phyloP scores from a whole-genome alignment of 2,888 invertebrate species.

The Brenthis hecate region DNA sequence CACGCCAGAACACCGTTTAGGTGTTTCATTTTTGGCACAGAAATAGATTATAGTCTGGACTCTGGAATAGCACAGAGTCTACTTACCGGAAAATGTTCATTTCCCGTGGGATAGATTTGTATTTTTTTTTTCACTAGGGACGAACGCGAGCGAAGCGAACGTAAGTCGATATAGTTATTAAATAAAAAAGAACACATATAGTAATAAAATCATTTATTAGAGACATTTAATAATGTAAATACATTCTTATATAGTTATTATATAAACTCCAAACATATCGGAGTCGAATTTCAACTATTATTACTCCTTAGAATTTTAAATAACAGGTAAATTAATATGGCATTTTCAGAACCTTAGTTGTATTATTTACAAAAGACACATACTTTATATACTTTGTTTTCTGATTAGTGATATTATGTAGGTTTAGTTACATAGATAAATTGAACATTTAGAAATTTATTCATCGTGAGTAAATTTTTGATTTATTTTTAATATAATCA shows the following conservation, averaged over 20 bases:
- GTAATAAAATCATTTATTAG: constrained; percentile 32
- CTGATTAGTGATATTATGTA: not conserved
- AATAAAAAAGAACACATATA: constrained; percentile 3
- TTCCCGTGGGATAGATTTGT: too few species aligned
- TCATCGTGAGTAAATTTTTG: too few species aligned
- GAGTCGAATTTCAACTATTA: constrained; percentile 15
- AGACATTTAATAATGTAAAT: constrained; percentile 24
- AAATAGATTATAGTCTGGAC: too few species aligned
- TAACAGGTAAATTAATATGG: constrained; percentile 70
- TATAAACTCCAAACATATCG: constrained; percentile 14
- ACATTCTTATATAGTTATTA: constrained; percentile 21
- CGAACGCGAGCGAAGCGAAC: too few species aligned
- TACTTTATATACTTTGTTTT: constrained; percentile 45
- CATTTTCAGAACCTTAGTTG: constrained; percentile 57
- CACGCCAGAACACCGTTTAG: too few species aligned
- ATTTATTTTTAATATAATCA: too few species aligned
- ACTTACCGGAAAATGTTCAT: too few species aligned
- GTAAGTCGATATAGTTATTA: not conserved
- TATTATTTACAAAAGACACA: constrained; percentile 53
- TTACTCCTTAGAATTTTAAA: constrained; percentile 27
- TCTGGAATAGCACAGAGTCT: too few species aligned
- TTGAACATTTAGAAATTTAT: not conserved
- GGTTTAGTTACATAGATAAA: not conserved
- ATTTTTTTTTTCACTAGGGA: too few species aligned
- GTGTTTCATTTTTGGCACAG: too few species aligned